Conservation (phyloP, 1,140 invertebrate genomes). For the Neodiprion lecontei region DNA sequence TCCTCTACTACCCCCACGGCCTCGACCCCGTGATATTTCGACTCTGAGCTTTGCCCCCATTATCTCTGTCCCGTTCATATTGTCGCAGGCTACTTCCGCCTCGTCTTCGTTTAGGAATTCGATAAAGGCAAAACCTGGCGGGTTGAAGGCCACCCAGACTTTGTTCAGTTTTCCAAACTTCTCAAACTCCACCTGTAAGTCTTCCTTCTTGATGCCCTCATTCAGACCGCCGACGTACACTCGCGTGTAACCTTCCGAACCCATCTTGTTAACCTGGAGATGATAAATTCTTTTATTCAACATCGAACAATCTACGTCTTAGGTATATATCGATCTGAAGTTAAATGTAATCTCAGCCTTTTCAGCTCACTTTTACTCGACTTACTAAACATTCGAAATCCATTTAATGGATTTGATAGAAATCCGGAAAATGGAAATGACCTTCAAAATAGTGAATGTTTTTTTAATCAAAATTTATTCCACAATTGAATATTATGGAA, state of each 20-base stretch:
- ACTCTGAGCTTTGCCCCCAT: constrained; percentile 82
- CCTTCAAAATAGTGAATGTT: no score
- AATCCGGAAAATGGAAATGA: no score
- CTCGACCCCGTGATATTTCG: constrained; percentile 80
- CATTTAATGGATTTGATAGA: no score
- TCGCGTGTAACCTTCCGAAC: constrained; percentile 66
- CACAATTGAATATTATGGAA: no score
- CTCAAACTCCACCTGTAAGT: constrained; percentile 83
- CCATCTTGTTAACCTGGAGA: constrained; percentile 44
- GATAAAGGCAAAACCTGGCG: constrained; percentile 97
- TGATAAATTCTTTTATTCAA: background rate
- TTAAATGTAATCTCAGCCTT: no score
- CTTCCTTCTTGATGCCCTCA: constrained; percentile 86
- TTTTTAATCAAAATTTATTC: no score
- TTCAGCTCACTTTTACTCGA: no score
- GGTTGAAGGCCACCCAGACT: constrained; percentile 95
- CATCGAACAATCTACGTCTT: no score
- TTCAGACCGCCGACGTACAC: constrained; percentile 86
- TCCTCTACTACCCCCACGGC: constrained; percentile 63
- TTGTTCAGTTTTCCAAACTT: constrained; percentile 93
- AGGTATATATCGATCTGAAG: no score
- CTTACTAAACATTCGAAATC: no score
- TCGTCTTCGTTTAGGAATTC: constrained; percentile 96
- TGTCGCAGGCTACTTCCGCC: constrained; percentile 92
- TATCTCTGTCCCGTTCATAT: constrained; percentile 86